Conservation (phyloP, 2,888 invertebrate genomes). For the Sinodicranocentrus sp. region DNA sequence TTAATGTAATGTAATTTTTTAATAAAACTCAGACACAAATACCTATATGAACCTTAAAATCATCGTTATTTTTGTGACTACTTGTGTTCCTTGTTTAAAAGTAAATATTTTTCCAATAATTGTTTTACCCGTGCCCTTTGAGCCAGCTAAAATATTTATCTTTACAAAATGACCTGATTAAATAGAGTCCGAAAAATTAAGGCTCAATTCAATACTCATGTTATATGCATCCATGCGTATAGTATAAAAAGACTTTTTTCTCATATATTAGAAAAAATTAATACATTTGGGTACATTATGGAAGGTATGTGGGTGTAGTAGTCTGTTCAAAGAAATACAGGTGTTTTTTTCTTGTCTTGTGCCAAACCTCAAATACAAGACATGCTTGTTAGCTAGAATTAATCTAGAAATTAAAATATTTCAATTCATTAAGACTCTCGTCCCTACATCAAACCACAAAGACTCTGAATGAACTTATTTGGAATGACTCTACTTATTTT, state of each 20-base stretch:
- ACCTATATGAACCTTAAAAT: too few relatives aligned
- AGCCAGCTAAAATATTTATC: background rate
- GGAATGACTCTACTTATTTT: too few relatives aligned
- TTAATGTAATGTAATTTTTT: background rate
- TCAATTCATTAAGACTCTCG: conserved; percentile 36
- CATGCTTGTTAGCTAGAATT: background rate
- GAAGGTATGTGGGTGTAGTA: too few relatives aligned
- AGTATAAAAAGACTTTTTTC: background rate
- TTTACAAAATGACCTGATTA: background rate
- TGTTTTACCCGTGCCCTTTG: conserved; percentile 7
- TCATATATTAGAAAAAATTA: too few relatives aligned
- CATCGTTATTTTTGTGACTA: too few relatives aligned
- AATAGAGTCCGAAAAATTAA: background rate
- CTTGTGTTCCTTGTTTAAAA: too few relatives aligned
- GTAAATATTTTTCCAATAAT: background rate
- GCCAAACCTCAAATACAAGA: background rate
- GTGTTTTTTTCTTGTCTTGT: background rate
- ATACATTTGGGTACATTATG: too few relatives aligned
- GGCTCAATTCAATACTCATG: background rate
- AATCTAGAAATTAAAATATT: conserved; percentile 26
- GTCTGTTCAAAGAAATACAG: too few relatives aligned
- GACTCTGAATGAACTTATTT: too few relatives aligned
- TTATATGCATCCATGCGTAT: background rate
- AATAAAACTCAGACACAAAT: background rate
- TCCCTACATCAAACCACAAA: background rate